These are phyloP conservation scores for Bos taurus DNA, from an alignment of 2,113 vertebrate genomes.

Conservation along the genomic window DNA sequence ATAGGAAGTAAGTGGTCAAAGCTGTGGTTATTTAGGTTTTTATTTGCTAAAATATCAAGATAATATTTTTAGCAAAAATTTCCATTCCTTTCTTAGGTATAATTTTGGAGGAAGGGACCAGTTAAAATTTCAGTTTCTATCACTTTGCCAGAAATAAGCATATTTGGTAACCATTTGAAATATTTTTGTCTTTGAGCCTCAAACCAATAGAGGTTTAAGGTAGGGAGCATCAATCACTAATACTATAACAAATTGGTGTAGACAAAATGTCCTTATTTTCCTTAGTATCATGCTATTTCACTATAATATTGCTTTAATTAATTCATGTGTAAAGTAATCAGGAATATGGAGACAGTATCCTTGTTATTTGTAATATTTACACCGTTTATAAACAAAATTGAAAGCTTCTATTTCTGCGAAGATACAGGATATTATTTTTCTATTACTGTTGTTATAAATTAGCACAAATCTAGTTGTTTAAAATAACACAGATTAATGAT, in stretches of 20 bases:
- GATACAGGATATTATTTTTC: not conserved
- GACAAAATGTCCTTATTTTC: not conserved
- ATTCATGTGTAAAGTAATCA: not conserved
- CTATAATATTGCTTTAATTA: not conserved
- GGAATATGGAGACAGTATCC: not conserved
- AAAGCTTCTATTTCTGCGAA: not conserved
- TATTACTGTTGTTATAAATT: not conserved
- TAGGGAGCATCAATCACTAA: not conserved
- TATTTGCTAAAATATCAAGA: constrained; percentile 58
- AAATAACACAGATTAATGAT: not conserved
- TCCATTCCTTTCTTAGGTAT: constrained; percentile 47
- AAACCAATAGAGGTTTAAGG: constrained; percentile 9
- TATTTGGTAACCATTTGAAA: constrained; percentile 35
- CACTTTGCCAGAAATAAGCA: constrained; percentile 31
- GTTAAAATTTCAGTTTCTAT: constrained; percentile 34
- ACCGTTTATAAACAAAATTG: not conserved
- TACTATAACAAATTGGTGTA: not conserved
- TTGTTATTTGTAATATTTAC: not conserved
- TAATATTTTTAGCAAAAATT: constrained; percentile 64
- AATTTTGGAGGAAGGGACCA: constrained; percentile 14
- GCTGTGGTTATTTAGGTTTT: constrained; percentile 53
- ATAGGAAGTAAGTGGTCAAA: constrained; percentile 68
- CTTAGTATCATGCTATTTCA: not conserved
- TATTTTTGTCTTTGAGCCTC: constrained; percentile 22
- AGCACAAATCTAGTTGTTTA: not conserved